Conservation (phyloP, 2,113 vertebrate genomes). For the Cinclus cinclus region DNA sequence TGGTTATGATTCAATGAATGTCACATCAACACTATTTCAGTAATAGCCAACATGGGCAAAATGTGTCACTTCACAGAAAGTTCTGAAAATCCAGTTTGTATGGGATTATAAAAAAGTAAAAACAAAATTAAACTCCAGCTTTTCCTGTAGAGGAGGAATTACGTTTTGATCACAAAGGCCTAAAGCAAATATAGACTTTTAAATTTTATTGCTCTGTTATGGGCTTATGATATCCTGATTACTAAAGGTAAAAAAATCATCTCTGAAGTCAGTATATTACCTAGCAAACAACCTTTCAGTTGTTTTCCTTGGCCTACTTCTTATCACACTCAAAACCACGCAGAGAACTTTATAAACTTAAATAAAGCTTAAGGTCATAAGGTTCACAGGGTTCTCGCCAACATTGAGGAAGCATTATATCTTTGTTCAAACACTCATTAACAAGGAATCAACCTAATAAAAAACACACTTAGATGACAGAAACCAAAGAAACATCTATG, state of each 20-base stretch:
- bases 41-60: neutral
- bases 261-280: neutral
- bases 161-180: neutral
- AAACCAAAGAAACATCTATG: neutral
- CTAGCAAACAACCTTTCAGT: neutral
- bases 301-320: neutral
- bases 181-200: neutral
- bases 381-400: neutral
- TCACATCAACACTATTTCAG: neutral
- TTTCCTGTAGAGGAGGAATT: neutral
- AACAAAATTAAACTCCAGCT: neutral
- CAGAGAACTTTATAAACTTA: neutral
- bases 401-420: neutral
- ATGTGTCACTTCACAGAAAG: neutral
- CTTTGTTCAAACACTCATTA: neutral
- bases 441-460: neutral
- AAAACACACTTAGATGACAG: neutral
- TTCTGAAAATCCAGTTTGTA: neutral
- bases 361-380: neutral
- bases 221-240: neutral
- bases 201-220: neutral
- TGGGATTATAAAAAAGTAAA: neutral
- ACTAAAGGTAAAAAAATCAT: neutral
- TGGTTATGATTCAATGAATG: conserved; percentile 13
- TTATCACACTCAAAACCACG: neutral